Evolutionary conservation across 2,113 vertebrate species (phyloP).

Genomic region (Solea solea): DNA sequence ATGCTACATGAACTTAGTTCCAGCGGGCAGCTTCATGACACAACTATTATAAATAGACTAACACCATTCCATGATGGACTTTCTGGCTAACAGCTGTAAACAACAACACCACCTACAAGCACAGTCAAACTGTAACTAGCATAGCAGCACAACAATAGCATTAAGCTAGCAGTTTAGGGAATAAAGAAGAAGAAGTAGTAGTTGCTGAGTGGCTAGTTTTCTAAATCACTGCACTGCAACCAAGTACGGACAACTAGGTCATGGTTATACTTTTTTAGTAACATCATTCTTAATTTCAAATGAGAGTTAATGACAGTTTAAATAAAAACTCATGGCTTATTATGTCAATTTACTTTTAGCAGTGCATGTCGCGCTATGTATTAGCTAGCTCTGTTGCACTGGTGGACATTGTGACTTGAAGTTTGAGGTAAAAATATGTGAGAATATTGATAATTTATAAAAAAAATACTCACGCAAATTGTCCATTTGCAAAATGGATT

Average conservation of each 20-base stretch:
- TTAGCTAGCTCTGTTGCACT: neutral
- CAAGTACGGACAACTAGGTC: slow-evolving; percentile 33
- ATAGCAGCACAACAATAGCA: too few relatives aligned
- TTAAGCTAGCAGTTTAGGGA: neutral
- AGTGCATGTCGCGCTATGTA: neutral
- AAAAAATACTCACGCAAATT: neutral
- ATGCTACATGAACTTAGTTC: too few relatives aligned
- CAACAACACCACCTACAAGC: too few relatives aligned
- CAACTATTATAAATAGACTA: too few relatives aligned
- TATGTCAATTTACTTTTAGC: neutral
- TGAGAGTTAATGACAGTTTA: neutral
- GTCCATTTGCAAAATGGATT: too few relatives aligned
- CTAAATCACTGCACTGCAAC: slow-evolving; percentile 16
- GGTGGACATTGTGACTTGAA: neutral
- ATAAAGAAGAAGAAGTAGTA: neutral
- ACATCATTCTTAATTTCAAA: neutral
- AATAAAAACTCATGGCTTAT: neutral
- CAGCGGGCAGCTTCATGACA: too few relatives aligned
- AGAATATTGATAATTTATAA: neutral
- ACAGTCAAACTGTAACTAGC: too few relatives aligned
- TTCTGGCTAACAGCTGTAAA: neutral
- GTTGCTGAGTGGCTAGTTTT: neutral
- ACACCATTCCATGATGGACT: too few relatives aligned
- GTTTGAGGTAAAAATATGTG: neutral
- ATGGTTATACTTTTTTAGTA: neutral